Percentiles rank a stretch among this genome's conserved stretches.
Evolutionary conservation across 2,797 vertebrate species (phyloP).

Genomic region (Petrocephalus sullivani): DNA sequence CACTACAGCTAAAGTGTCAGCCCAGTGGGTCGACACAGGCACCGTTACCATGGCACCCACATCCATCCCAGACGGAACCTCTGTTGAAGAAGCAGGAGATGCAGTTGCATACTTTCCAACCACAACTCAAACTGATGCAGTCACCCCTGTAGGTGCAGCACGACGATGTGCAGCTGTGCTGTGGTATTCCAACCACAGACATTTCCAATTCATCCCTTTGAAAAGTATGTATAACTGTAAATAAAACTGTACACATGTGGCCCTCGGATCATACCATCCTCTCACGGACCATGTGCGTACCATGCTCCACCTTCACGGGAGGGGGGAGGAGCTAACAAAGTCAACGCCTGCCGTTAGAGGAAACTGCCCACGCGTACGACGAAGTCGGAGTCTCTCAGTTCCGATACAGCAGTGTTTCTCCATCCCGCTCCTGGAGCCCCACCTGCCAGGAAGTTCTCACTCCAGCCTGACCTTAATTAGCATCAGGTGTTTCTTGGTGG

Average conservation of each 20-base stretch:
- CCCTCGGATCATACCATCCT: not conserved
- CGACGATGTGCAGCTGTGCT: not conserved
- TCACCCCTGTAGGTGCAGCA: not conserved
- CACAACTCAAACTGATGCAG: not conserved
- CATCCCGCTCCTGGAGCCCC: too few relatives aligned
- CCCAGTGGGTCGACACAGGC: slow-evolving; percentile 51
- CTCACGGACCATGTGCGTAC: not conserved
- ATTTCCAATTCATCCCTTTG: not conserved
- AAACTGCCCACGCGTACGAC: too few relatives aligned
- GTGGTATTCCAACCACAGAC: not conserved
- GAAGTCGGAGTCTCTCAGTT: not conserved
- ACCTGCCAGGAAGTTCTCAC: too few relatives aligned
- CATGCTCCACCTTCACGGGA: not conserved
- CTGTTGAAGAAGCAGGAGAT: slow-evolving; percentile 58
- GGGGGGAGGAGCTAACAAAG: not conserved
- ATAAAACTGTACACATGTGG: not conserved
- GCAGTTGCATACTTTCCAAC: slow-evolving; percentile 45
- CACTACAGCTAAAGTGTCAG: slow-evolving; percentile 58
- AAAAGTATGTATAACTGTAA: not conserved
- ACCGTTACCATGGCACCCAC: slow-evolving; percentile 61
- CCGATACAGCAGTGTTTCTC: not conserved
- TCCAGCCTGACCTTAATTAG: too few relatives aligned
- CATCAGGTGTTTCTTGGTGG: too few relatives aligned
- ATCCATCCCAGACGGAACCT: slow-evolving; percentile 78
- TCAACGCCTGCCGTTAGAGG: not conserved